Base-by-base conservation (phyloP, 2,888 invertebrate genomes). In the Branchellion lobata region DNA sequence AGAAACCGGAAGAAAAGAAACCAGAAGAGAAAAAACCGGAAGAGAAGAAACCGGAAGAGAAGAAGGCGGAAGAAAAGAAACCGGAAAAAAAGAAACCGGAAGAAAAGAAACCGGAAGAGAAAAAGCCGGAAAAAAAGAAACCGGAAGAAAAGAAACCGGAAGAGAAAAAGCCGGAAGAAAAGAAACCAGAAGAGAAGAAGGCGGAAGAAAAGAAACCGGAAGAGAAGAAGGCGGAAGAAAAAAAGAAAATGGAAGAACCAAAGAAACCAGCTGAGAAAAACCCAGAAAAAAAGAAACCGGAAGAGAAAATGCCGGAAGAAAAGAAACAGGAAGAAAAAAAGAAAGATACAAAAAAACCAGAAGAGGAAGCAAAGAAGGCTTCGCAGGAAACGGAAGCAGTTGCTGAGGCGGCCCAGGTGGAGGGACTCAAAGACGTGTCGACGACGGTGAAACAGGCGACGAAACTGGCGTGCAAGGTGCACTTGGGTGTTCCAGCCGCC, bases 401-500 rank as follows among this genome's bases (percentile, higher is more conserved):
- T 40, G 40, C 14, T 5, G 14, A 40, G 14, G 40, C 14, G 8
- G 40, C 14, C 14, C 5, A 8, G 5, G 40, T 40, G 14, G 40
- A 40, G 14, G 40, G 40, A 5, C 76, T 84, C 51, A 80, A 82
- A 33, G 82, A 83, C 51, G 34, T 74, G 24, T 81, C 81, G 71
- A 80, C 81, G 14, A 69, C 80, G 8, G 78, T 81, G 1, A 80
- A 81, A 2, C 80, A 82, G 29, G 53, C 76, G 2, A 82, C 77
- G 8, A 81, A 79, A 47, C 68, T 84, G 40, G 61, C 71, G 18
- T 83, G 83, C 76, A 82, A 83, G 34, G 77, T 83, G 27, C 71
- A 78, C 1, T 74, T 81, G 0, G 84, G 84, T 2, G 79, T 83
- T 27, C 84, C 84, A 1, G 61, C 47, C 27, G 80, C 84, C 40